Evolutionary conservation across 1,140 invertebrate species (phyloP).

Genomic region (Glossosoma conforme): DNA sequence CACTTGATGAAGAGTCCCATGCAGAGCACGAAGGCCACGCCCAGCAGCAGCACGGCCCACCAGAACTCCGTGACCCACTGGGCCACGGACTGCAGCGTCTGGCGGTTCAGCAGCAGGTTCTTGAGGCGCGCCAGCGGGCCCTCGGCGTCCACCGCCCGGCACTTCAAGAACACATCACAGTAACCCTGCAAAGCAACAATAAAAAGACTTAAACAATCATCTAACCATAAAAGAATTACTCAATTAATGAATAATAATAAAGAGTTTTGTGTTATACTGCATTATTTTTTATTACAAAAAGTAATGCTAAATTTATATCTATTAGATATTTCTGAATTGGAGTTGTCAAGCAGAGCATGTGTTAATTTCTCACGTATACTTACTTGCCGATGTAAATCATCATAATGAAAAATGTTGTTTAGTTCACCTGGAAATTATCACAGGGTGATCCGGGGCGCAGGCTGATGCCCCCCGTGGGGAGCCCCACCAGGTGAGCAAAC

Average conservation of each 20-base stretch:
- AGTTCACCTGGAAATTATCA: constrained; percentile 96
- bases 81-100: constrained; percentile 80
- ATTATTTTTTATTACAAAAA: no score
- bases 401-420: no score
- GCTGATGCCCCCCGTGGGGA: constrained; percentile 81
- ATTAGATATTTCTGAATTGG: no score
- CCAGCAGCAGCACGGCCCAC: constrained; percentile 93
- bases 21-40: constrained; percentile 85
- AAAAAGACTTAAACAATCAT: no score
- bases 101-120: constrained; percentile 90
- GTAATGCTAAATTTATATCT: no score
- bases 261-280: no score
- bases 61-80: constrained; percentile 92
- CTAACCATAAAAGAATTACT: no score
- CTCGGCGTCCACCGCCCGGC: constrained; percentile 95
- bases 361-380: no score
- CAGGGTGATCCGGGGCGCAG: constrained; percentile 92
- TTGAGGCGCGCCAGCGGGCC: constrained; percentile 94
- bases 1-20: constrained; percentile 99
- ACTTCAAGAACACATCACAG: constrained; percentile 98
- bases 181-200: constrained; percentile 64
- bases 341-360: no score
- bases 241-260: no score
- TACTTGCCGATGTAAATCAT: no score
- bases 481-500: constrained; percentile 67